Evolutionary conservation across 1,140 invertebrate genomes (phyloP).

Genomic region (Berghia stephanieae): DNA sequence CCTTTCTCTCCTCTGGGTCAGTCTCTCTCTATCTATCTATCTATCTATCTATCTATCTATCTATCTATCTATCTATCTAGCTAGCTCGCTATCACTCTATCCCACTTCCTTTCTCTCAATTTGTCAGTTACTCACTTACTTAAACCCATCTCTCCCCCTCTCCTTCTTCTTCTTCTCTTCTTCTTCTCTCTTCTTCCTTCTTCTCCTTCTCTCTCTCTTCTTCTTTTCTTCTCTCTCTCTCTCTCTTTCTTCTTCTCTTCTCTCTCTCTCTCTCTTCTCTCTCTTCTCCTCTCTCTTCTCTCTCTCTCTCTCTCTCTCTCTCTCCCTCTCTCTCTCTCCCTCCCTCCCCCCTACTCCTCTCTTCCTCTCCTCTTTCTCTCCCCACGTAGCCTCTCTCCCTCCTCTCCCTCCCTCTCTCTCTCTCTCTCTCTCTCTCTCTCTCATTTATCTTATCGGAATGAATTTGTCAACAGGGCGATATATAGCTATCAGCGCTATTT

Average conservation of each 20-base stretch:
- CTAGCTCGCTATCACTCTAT: too few species aligned
- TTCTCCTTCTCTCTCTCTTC: neutral
- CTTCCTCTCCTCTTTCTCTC: neutral
- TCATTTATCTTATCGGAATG: too few species aligned
- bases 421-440: too few species aligned
- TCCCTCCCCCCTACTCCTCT: too few species aligned
- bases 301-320: neutral
- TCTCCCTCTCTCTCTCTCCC: conserved; percentile 7
- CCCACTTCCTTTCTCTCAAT: neutral
- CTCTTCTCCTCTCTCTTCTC: neutral
- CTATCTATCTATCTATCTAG: neutral
- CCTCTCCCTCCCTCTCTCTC: too few species aligned
- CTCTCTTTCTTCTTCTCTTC: neutral
- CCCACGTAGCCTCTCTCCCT: too few species aligned
- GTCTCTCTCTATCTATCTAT: too few species aligned
- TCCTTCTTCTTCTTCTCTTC: neutral
- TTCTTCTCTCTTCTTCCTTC: neutral
- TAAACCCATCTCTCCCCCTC: neutral
- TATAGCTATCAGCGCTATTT: too few species aligned
- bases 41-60: neutral
- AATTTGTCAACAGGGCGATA: too few species aligned
- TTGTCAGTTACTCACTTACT: neutral
- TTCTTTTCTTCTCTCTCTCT: too few species aligned
- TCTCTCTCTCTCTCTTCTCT: neutral
- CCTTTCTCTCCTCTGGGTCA: neutral